Conservation (phyloP, 2,113 vertebrate species). For the Pseudolaguvia tuberculata region DNA sequence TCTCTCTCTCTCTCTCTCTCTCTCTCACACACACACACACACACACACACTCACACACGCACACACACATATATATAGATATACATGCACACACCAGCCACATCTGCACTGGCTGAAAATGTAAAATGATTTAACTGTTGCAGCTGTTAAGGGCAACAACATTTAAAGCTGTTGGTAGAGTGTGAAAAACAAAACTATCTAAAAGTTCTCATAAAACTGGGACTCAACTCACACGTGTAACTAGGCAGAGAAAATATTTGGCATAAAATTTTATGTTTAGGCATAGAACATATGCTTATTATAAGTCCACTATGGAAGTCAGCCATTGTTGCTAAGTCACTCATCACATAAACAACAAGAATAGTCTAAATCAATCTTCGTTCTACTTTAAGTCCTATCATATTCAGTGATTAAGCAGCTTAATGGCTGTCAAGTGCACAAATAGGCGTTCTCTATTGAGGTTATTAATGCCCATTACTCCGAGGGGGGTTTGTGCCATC, state of each 20-base stretch:
- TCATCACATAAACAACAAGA: constrained; percentile 26
- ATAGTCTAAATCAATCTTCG: constrained; percentile 31
- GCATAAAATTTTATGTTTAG: constrained; percentile 22
- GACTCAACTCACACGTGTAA: constrained; percentile 3
- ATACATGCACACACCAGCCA: constrained; percentile 17
- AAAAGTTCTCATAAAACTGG: constrained; percentile 5
- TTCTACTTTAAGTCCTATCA: constrained; percentile 41
- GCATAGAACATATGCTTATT: not conserved
- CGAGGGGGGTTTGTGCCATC: constrained; percentile 47
- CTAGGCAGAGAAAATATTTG: constrained; percentile 24
- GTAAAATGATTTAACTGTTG: constrained; percentile 21
- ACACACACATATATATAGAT: constrained; percentile 14
- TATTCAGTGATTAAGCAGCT: constrained; percentile 47
- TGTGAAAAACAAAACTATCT: constrained; percentile 16
- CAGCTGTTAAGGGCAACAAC: constrained; percentile 22
- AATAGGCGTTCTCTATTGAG: constrained; percentile 43
- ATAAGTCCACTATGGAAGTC: constrained; percentile 8
- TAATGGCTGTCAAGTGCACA: constrained; percentile 40
- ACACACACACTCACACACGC: constrained; percentile 27
- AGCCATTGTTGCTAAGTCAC: constrained; percentile 31
- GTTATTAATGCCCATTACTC: constrained; percentile 43
- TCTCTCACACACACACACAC: constrained; percentile 13
- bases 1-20: not conserved
- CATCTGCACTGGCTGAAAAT: constrained; percentile 35
- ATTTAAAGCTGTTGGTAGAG: constrained; percentile 29